Percentiles rank a stretch among this genome's conserved stretches.
Evolutionary conservation across 2,888 invertebrate species (phyloP).

Genomic region (Pseudococcus jackbeardsleyi): DNA sequence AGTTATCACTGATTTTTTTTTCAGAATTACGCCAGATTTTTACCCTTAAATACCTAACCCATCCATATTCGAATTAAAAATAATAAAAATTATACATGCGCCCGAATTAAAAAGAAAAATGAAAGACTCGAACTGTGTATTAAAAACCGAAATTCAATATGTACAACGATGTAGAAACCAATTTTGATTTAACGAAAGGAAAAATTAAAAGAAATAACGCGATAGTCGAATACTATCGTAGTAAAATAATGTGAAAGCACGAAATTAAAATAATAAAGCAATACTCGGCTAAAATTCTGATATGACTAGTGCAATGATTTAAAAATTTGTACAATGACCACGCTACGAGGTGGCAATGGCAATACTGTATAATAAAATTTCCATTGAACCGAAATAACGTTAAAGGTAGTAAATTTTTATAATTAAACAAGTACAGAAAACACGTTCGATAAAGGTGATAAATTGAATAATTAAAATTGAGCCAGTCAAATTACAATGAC

Average conservation of each 20-base stretch:
- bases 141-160: not conserved
- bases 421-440: no score
- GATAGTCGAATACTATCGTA: not conserved
- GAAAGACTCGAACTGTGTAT: constrained; percentile 7
- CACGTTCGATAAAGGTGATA: no score
- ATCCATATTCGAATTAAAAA: not conserved
- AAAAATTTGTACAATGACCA: constrained; percentile 38
- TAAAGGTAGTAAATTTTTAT: not conserved
- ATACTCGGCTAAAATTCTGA: constrained; percentile 39
- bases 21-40: not conserved
- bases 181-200: not conserved
- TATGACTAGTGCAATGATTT: constrained; percentile 30
- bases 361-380: constrained; percentile 23
- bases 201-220: not conserved
- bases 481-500: no score
- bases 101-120: not conserved
- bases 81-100: not conserved
- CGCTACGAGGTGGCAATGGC: not conserved
- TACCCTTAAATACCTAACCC: not conserved
- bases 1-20: not conserved
- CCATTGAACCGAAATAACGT: not conserved
- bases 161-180: not conserved
- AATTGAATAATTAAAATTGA: no score
- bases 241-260: constrained; percentile 11
- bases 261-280: constrained; percentile 28